Percentiles rank a stretch among this genome's conserved stretches.
These are phyloP conservation scores for Subanguina moxae DNA, from an alignment of 1,140 invertebrate species.

Conservation along the genomic window DNA sequence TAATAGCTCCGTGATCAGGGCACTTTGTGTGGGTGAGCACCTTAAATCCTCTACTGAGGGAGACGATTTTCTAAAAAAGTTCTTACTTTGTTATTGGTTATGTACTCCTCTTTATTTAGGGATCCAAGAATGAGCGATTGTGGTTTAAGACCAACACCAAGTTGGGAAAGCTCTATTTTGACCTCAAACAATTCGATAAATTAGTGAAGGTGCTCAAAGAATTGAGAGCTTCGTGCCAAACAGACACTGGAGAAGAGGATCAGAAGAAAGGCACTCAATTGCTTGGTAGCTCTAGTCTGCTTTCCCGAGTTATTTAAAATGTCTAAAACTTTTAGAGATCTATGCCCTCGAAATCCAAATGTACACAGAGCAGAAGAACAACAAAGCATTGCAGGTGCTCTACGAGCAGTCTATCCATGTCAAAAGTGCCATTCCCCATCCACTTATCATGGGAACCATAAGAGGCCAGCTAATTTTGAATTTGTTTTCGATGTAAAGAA, in stretches of 20 bases:
- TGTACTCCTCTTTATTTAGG: slow-evolving; percentile 59
- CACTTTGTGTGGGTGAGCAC: too few relatives aligned
- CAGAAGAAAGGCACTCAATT: slow-evolving; percentile 91
- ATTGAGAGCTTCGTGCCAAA: slow-evolving; percentile 93
- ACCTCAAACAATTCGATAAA: slow-evolving; percentile 87
- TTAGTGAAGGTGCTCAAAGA: slow-evolving; percentile 94
- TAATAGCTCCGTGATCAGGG: too few relatives aligned
- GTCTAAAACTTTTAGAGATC: too few relatives aligned
- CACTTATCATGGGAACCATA: slow-evolving; percentile 98
- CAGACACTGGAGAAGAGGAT: slow-evolving; percentile 98
- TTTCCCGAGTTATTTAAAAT: too few relatives aligned
- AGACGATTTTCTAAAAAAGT: not conserved
- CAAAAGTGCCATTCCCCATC: slow-evolving; percentile 98
- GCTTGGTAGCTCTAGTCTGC: too few relatives aligned
- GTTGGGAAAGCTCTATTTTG: slow-evolving; percentile 95
- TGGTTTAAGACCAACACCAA: slow-evolving; percentile 99
- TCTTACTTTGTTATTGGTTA: not conserved
- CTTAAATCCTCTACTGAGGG: too few relatives aligned
- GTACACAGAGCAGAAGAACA: slow-evolving; percentile 99
- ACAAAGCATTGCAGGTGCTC: slow-evolving; percentile 91
- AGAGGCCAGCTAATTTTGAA: slow-evolving; percentile 67
- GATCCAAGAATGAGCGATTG: slow-evolving; percentile 95
- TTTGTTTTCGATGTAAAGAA: too few relatives aligned
- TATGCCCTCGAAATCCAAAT: slow-evolving; percentile 99
- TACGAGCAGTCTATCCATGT: slow-evolving; percentile 98